Base-by-base conservation (phyloP, 2,113 vertebrate species). In the Oryzias woworae region DNA sequence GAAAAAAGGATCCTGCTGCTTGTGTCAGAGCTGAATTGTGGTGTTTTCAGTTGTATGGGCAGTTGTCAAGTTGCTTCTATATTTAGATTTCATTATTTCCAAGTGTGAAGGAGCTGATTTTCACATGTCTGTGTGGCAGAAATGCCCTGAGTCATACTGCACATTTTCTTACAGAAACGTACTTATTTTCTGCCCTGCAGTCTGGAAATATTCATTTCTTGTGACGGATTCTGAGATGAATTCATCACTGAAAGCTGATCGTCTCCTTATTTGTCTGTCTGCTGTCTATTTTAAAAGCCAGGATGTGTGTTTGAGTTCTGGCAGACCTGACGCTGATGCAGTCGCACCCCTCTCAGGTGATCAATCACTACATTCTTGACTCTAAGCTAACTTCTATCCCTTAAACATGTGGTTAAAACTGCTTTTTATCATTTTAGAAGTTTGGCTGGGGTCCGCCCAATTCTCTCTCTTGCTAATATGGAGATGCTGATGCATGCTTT, bases 21-120 rank as follows among this genome's bases (percentile, higher is more conserved):
- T 17, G 20, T 48, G 36, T 36, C 36, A 12, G 36, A 36, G 36
- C 36, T 43, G 13, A 23, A 22, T 6, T 22, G 14, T 14, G 18
- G 20, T 23, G 20, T 42, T 36, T 36, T 36, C 7, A 2, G 20
- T 62, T 17, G 10, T 44, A 42, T 42, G 45, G 7, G 20, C 41
- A 42, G 16, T 26, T 44, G 31, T 26, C 28, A 45, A 44, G 41
- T 5, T 36, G 24, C 24, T 17, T 53, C 24, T 59, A 17, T 47
- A 31, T 59, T 14, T 28, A 17, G 55, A 46, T 28, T 46, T 45
- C 5, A 53, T 53, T 63, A 18, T 20, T 24, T 50, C 51, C 31
- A 23, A 53, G 50, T 7, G 5, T 28, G 23, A 53, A 42, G 28
- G 16, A 14, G 23, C 23, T 45, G 22, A 63, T 45, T 53, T 23